phyloP scores from a whole-genome alignment of 30 jellyfish, hydroid and myxozoan species.

The Cassiopea xamachana region DNA sequence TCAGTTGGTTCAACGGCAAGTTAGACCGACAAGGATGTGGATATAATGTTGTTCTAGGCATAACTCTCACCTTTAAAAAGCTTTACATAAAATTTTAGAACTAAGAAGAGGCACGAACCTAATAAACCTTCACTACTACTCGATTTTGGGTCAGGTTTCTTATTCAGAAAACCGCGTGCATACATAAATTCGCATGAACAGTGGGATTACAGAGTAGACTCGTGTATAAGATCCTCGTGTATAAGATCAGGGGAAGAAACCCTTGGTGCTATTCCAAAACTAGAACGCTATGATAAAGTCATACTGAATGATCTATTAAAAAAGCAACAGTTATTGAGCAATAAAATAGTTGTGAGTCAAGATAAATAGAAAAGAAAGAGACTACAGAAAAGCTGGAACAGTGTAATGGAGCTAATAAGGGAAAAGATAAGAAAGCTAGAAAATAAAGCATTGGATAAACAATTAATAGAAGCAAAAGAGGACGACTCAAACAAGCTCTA shows the following conservation, averaged over 20 bases:
- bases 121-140: too few species aligned
- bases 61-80: too few species aligned
- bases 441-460: slow-evolving; percentile 8
- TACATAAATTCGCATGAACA: slow-evolving; percentile 21
- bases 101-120: too few species aligned
- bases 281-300: slow-evolving; percentile 43
- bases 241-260: slow-evolving; percentile 49
- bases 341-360: slow-evolving; percentile 20
- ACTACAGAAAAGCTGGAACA: slow-evolving; percentile 26
- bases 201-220: slow-evolving; percentile 10
- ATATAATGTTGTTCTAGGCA: too few species aligned
- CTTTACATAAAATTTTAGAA: too few species aligned
- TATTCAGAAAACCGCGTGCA: too few species aligned
- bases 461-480: not conserved
- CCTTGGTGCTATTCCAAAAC: slow-evolving; percentile 39
- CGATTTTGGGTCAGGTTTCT: too few species aligned
- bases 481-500: not conserved
- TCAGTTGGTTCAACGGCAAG: too few species aligned
- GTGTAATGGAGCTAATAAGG: slow-evolving; percentile 22
- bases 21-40: too few species aligned
- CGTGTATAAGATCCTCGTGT: not conserved
- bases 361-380: slow-evolving; percentile 24
- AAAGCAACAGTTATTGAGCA: slow-evolving; percentile 3
- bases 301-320: slow-evolving; percentile 15
- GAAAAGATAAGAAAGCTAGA: slow-evolving; percentile 31